These are phyloP conservation scores for Latrodectus geometricus DNA, from an alignment of 1,140 invertebrate genomes.

Conservation along the genomic window DNA sequence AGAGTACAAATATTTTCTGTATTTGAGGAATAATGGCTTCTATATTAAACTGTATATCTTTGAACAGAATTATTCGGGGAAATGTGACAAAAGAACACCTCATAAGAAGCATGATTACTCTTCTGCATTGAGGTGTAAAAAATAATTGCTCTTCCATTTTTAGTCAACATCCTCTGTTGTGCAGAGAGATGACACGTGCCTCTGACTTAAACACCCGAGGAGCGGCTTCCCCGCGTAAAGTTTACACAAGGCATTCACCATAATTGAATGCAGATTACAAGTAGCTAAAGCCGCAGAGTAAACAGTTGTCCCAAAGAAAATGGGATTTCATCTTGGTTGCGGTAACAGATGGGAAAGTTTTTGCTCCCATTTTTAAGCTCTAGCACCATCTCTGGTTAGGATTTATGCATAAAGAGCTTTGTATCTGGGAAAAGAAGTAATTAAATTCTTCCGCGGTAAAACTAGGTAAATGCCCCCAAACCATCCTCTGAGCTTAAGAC, in stretches of 20 bases:
- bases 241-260: constrained; percentile 45
- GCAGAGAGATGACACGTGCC: neutral
- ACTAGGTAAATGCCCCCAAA: constrained; percentile 48
- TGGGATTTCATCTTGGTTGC: constrained; percentile 47
- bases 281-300: constrained; percentile 41
- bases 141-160: constrained; percentile 35
- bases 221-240: constrained; percentile 19
- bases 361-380: constrained; percentile 31
- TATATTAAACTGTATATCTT: too few relatives aligned
- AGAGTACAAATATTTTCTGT: too few relatives aligned
- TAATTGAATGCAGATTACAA: constrained; percentile 58
- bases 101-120: too few relatives aligned
- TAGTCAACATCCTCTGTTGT: neutral
- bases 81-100: too few relatives aligned
- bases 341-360: constrained; percentile 42
- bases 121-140: neutral
- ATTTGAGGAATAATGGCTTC: too few relatives aligned
- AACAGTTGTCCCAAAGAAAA: constrained; percentile 59
- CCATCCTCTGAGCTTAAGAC: constrained; percentile 32
- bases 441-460: constrained; percentile 52
- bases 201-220: constrained; percentile 23
- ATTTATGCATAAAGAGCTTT: constrained; percentile 54
- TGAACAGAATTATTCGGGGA: too few relatives aligned
- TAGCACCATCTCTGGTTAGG: neutral
- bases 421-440: constrained; percentile 47